A percentile compares a stretch with the other conserved stretches of the same genome.
phyloP scores from a whole-genome alignment of 2,113 vertebrate genomes.

The Globicephala melas region DNA sequence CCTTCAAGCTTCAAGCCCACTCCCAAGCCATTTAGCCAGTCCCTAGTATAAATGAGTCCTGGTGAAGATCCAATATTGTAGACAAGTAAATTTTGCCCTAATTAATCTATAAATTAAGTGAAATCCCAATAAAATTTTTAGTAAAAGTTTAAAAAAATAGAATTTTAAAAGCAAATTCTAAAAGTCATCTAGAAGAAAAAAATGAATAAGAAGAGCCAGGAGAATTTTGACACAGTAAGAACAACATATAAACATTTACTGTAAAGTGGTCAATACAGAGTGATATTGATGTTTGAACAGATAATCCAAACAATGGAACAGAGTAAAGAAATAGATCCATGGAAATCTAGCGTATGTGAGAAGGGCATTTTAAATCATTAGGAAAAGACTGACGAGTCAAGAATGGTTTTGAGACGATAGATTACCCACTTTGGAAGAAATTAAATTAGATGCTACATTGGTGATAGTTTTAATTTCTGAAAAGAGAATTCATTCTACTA shows the following conservation, averaged over 20 bases:
- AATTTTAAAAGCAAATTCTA: constrained; percentile 56
- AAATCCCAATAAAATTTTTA: constrained; percentile 61
- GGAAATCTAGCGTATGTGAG: background rate
- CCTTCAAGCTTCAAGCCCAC: background rate
- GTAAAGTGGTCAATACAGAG: background rate
- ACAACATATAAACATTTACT: background rate
- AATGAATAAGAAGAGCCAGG: constrained; percentile 16
- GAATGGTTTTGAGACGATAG: background rate
- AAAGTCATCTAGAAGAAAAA: constrained; percentile 44
- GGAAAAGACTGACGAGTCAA: background rate
- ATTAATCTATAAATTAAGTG: constrained; percentile 57
- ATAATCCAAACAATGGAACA: background rate
- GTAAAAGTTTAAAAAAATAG: constrained; percentile 53
- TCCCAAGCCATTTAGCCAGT: background rate
- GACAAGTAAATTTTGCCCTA: constrained; percentile 34
- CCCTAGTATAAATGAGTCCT: background rate
- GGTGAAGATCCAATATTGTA: constrained; percentile 29
- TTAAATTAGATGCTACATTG: background rate
- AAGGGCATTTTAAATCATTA: background rate
- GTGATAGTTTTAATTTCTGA: background rate
- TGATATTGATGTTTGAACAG: background rate
- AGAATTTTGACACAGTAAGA: constrained; percentile 25
- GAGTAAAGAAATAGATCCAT: background rate
- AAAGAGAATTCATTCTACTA: constrained; percentile 32
- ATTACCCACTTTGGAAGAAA: background rate